Evolutionary conservation across 2,113 vertebrate species (phyloP).

Genomic region (Phoenicopterus ruber): DNA sequence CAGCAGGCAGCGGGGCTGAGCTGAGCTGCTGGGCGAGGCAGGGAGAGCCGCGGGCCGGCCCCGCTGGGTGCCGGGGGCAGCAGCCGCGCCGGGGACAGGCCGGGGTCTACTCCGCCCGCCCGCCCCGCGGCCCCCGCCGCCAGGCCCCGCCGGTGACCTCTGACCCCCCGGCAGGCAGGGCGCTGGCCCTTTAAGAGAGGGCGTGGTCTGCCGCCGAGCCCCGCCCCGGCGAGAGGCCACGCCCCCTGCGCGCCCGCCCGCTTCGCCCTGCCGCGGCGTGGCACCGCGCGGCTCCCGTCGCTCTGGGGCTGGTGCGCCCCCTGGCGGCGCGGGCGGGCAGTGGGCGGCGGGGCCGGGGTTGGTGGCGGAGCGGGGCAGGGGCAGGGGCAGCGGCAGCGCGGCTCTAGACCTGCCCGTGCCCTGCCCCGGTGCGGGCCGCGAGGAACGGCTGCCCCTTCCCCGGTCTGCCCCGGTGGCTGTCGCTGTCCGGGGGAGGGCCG

Average conservation of each 20-base stretch:
- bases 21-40: too few relatives aligned
- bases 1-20: too few relatives aligned
- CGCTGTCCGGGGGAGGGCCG: neutral
- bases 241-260: too few relatives aligned
- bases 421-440: neutral
- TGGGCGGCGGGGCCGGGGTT: too few relatives aligned
- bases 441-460: neutral
- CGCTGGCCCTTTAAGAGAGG: neutral
- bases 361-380: too few relatives aligned
- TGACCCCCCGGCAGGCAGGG: neutral
- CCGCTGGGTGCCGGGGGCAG: too few relatives aligned
- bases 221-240: neutral
- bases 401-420: neutral
- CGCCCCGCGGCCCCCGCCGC: too few relatives aligned
- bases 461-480: neutral
- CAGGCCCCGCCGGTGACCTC: neutral
- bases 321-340: neutral
- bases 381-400: neutral
- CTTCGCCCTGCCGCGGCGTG: neutral
- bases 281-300: neutral
- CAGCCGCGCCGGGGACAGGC: too few relatives aligned
- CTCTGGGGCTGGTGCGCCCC: neutral
- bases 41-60: too few relatives aligned
- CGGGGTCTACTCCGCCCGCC: too few relatives aligned
- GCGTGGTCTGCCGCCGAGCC: accelerated